Base-by-base conservation (phyloP, 2,797 vertebrate genomes). In the Streptopelia turtur region DNA sequence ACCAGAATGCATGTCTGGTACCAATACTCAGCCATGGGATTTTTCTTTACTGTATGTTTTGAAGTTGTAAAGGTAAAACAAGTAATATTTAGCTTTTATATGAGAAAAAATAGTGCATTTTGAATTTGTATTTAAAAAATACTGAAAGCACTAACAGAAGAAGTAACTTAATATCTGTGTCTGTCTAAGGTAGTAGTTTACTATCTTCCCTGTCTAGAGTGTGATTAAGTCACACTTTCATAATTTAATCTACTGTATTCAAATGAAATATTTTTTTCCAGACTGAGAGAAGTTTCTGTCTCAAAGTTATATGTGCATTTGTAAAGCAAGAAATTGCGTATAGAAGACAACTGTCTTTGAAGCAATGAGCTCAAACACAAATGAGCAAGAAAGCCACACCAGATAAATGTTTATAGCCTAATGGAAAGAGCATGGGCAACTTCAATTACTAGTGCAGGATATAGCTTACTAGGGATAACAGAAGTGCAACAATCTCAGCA, bases 81-180 rank as follows among this genome's bases (percentile, higher is more conserved):
- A 83, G 52, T 83, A 45, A 45, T 79, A 53, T 90, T 83, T 31
- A 49, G 6, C 21, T 89, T 63, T 50, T 82, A 49, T 85, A 49
- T 41, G 37, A 89, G 43, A 39, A 56, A 56, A 95, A 92, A 91
- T 65, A 49, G 37, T 53, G 24, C n/a, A 82, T 87, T 96, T 60
- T 94, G n/a, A 93, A 85, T 85, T 89, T 27, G 8, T 52, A 27
- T n/a, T 35, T 96, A 55, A 76, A 92, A 88, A 82, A 43, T 93
- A 89, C 53, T 60, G 35, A 88, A 95, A 94, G 35, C 50, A 90
- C 1, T 18, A 90, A 57, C 35, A 87, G 82, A 83, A 94, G 6
- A 77, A 90, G 24, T 90, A 57, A 35, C 21, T 50, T 43, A 20
- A 9, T 64, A 25, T 89, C 69, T 91, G 31, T 85, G 83, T 95